A percentile compares a stretch with the other conserved stretches of the same genome.
phyloP scores from a whole-genome alignment of 92 coral and sea anemone genomes.

The Siderastrea siderea region DNA sequence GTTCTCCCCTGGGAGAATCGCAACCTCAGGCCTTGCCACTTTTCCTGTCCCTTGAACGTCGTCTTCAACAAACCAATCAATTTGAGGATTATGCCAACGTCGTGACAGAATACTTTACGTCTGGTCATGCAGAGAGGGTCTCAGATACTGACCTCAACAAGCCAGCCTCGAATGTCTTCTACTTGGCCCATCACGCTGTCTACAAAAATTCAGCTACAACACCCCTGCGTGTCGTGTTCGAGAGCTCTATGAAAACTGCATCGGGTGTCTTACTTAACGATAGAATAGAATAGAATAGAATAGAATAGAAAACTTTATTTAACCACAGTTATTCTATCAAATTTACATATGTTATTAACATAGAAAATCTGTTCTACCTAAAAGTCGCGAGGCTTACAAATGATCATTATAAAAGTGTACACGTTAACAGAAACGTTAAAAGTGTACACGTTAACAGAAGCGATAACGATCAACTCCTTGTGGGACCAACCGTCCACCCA shows the following conservation, averaged over 20 bases:
- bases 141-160: constrained; percentile 52
- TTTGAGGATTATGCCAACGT: not conserved
- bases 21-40: constrained; percentile 57
- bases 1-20: constrained; percentile 32
- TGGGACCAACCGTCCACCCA: constrained; percentile 55
- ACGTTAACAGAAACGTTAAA: too few species aligned
- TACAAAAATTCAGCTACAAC: constrained; percentile 58
- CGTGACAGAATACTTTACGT: constrained; percentile 49
- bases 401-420: too few species aligned
- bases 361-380: too few species aligned
- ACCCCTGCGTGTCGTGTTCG: constrained; percentile 54
- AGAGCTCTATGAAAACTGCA: constrained; percentile 56
- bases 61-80: constrained; percentile 16
- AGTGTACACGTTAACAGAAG: too few species aligned
- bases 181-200: constrained; percentile 44
- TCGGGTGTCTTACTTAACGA: constrained; percentile 18
- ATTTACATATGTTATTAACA: too few species aligned
- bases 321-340: too few species aligned
- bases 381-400: too few species aligned
- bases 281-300: too few species aligned
- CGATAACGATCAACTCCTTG: constrained; percentile 58
- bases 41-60: constrained; percentile 65
- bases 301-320: too few species aligned
- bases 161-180: not conserved
- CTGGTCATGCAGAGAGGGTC: constrained; percentile 59